Evolutionary conservation across 2,113 vertebrate species (phyloP), one percentile per base, ranked within the genome.

Genomic region (Microcebus ravelobensis): DNA sequence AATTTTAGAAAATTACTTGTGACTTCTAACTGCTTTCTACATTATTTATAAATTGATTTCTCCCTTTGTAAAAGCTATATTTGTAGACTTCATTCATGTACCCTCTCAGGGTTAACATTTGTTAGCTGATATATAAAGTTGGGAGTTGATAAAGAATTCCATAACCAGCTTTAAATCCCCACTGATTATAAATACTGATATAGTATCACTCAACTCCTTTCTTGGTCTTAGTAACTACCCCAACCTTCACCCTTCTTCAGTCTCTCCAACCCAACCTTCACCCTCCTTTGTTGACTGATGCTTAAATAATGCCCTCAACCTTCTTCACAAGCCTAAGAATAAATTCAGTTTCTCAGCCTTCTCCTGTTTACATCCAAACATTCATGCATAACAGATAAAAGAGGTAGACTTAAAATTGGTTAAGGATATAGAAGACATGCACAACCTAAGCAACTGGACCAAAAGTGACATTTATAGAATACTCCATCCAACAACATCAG

Each of bases 11-110:
- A 92, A 79, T 76, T 87, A 97, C 71, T 94, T 59, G 59, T 21
- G 23, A 57, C 29, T 93, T 92, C 18, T 61, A 90, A 77, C 0
- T 96, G 59, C 17, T 90, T 91, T 63, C 80, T 90, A 34, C 17
- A 87, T 87, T 93, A 89, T 52, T 87, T 90, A 93, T 70, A 74
- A 96, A 85, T 45, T 87, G 68, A 87, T 59, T 70, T 65, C 87
- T 82, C 61, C 52, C 48, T 82, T 57, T 83, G 57, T 83, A 39
- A 92, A 92, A 73, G 7, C 55, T 91, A 74, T 82, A 83, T 77
- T n/a, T 71, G 25, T 42, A 45, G 11, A 61, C 31, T 94, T 59
- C 18, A 82, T 86, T 91, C 73, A 88, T 25, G 45, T 11, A n/a
- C 34, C 1, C n/a, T 93, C 29, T 91, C 52, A 90, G 36, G 82